phyloP scores from a whole-genome alignment of 2,113 vertebrate species.

The Ceyx margarethae region DNA sequence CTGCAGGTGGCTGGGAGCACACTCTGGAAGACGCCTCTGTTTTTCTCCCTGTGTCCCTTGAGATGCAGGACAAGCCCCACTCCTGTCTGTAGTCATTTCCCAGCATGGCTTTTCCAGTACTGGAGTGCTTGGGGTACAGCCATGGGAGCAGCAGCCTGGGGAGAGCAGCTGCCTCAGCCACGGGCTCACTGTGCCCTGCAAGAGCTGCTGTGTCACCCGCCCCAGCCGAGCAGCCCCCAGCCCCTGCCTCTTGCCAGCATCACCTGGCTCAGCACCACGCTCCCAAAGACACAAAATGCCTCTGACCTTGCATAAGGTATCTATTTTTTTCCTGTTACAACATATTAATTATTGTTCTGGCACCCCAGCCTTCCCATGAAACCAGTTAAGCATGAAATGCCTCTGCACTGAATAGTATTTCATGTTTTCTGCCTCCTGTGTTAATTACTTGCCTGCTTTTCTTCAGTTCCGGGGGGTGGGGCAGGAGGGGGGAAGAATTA shows the following conservation, averaged over 20 bases:
- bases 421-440: constrained; percentile 38
- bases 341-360: constrained; percentile 62
- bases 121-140: background rate
- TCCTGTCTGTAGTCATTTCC: background rate
- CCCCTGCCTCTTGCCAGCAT: too few relatives aligned
- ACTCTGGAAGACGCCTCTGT: background rate
- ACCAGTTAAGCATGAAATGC: constrained; percentile 51
- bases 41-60: background rate
- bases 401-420: constrained; percentile 52
- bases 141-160: background rate
- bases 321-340: constrained; percentile 7
- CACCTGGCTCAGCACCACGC: background rate
- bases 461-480: background rate
- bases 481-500: background rate
- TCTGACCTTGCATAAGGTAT: constrained; percentile 24
- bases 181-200: too few relatives aligned
- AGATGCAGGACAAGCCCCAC: background rate
- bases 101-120: rapidly evolving
- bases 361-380: constrained; percentile 51
- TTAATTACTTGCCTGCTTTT: constrained; percentile 63
- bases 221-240: background rate
- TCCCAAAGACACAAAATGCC: background rate
- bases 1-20: background rate
- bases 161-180: background rate
- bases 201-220: rapidly evolving